phyloP scores from a whole-genome alignment of 2,797 vertebrate genomes.

The Salmo trutta region DNA sequence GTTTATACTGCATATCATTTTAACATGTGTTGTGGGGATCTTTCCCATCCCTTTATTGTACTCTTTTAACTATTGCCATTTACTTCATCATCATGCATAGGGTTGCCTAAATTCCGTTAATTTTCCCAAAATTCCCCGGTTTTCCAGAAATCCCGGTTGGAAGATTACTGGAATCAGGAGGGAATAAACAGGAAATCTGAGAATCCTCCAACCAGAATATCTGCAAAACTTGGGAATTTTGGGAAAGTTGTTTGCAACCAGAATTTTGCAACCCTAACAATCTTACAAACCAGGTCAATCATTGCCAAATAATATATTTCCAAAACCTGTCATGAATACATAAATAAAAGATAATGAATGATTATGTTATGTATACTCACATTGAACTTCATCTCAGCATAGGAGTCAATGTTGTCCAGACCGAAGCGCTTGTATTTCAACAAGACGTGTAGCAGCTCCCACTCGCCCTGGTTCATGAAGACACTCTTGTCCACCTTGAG shows the following conservation, averaged over 20 bases:
- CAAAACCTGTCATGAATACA: background rate
- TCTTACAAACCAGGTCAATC: too few species aligned
- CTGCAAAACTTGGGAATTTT: background rate
- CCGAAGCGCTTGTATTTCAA: constrained; percentile 87
- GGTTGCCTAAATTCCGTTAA: too few species aligned
- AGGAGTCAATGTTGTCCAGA: constrained; percentile 81
- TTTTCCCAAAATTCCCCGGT: too few species aligned
- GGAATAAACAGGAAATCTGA: background rate
- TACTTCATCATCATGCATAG: too few species aligned
- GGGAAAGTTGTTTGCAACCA: background rate
- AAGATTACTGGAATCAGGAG: background rate
- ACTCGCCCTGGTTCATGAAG: constrained; percentile 98
- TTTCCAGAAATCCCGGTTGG: background rate
- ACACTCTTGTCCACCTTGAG: constrained; percentile 85
- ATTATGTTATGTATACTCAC: constrained; percentile 71
- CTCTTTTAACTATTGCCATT: too few species aligned
- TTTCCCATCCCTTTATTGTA: too few species aligned
- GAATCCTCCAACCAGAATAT: background rate
- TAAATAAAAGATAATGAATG: background rate
- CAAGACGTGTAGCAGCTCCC: constrained; percentile 92
- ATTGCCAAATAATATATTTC: background rate
- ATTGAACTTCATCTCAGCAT: constrained; percentile 95
- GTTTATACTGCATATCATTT: background rate
- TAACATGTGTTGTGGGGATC: too few species aligned
- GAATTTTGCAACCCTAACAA: background rate